phyloP scores from a whole-genome alignment of 2,113 vertebrate species.

The Ahaetulla prasina region DNA sequence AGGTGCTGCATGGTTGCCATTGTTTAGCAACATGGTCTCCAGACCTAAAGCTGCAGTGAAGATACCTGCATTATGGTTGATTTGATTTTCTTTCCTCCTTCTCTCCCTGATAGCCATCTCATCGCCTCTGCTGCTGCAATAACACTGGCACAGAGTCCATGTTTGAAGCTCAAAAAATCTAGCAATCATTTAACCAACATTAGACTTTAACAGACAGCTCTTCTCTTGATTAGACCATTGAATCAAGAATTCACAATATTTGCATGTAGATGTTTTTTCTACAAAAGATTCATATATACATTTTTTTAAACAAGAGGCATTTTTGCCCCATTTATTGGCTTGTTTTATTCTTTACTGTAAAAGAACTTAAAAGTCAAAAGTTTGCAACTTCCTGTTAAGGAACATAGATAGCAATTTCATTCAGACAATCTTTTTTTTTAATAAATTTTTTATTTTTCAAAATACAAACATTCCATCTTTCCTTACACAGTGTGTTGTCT shows the following conservation, averaged over 20 bases:
- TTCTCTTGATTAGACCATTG: background rate
- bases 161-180: background rate
- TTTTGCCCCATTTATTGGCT: background rate
- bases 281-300: background rate
- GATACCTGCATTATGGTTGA: background rate
- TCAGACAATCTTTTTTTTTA: background rate
- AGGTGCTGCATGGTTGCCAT: background rate
- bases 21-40: background rate
- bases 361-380: background rate
- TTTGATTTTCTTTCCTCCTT: background rate
- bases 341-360: background rate
- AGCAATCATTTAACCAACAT: background rate
- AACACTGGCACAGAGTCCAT: background rate
- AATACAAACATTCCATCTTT: too few relatives aligned
- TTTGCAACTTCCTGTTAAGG: background rate
- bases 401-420: background rate
- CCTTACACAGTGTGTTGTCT: too few relatives aligned
- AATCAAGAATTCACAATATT: background rate
- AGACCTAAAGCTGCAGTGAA: background rate
- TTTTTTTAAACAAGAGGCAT: background rate
- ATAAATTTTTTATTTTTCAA: too few relatives aligned
- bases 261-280: background rate
- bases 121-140: background rate
- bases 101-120: background rate
- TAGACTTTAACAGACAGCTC: background rate